A percentile compares a stretch with the other conserved stretches of the same genome.
Evolutionary conservation across 1,140 invertebrate species (phyloP).

Genomic region (Drosophila cardini): DNA sequence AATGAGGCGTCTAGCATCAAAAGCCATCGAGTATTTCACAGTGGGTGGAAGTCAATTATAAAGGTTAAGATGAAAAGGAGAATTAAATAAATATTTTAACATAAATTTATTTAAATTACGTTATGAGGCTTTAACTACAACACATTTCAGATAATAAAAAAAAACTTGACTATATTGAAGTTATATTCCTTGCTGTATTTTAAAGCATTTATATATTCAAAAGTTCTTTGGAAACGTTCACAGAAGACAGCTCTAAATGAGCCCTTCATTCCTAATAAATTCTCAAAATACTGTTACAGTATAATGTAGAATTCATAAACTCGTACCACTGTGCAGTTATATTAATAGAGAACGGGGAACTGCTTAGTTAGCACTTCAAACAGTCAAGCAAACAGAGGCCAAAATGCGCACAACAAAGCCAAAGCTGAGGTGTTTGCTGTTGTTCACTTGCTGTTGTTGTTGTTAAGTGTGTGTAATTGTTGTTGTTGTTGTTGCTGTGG

Average conservation of each 20-base stretch:
- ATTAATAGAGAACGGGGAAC: constrained; percentile 4
- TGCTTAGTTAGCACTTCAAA: constrained; percentile 54
- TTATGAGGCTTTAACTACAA: too few species aligned
- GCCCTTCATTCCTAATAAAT: too few species aligned
- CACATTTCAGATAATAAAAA: too few species aligned
- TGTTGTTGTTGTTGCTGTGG: neutral
- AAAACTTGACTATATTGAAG: too few species aligned
- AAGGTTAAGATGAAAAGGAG: neutral
- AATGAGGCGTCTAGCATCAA: constrained; percentile 55
- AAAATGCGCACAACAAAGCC: constrained; percentile 38
- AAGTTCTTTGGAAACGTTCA: too few species aligned
- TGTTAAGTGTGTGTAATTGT: constrained; percentile 4
- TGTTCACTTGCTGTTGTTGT: constrained; percentile 14
- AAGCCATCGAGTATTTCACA: constrained; percentile 46
- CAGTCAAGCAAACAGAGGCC: constrained; percentile 41
- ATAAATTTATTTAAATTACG: too few species aligned
- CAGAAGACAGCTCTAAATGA: too few species aligned
- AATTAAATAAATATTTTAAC: too few species aligned
- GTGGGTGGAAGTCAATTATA: neutral
- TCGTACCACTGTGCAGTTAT: constrained; percentile 30
- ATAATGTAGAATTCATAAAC: neutral
- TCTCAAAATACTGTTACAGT: neutral
- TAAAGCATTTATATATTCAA: too few species aligned
- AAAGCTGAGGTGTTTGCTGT: constrained; percentile 42
- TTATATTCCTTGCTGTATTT: too few species aligned